phyloP scores from a whole-genome alignment of 2,888 invertebrate genomes.

The Choristoneura rosaceana region DNA sequence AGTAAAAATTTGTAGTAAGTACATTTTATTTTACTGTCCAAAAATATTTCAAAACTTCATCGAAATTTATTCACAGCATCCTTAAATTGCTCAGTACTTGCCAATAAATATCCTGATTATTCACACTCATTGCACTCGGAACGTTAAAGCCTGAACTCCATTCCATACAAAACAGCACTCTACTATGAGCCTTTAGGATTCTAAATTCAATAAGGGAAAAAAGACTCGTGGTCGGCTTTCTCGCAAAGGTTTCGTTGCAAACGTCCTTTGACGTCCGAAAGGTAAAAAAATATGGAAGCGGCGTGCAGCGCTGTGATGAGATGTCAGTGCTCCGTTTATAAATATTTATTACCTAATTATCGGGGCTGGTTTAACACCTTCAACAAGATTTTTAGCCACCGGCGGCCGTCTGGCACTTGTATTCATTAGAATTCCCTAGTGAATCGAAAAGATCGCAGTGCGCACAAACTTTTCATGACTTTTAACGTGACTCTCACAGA shows the following conservation, averaged over 20 bases:
- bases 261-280: conserved; percentile 62
- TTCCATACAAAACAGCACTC: conserved; percentile 40
- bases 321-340: conserved; percentile 71
- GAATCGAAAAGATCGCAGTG: conserved; percentile 29
- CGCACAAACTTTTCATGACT: not conserved
- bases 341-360: conserved; percentile 83
- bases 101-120: conserved; percentile 70
- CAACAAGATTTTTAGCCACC: conserved; percentile 63
- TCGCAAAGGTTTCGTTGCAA: conserved; percentile 46
- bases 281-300: conserved; percentile 58
- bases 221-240: conserved; percentile 46
- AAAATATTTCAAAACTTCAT: conserved; percentile 43
- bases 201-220: conserved; percentile 39
- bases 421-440: conserved; percentile 42
- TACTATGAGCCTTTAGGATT: conserved; percentile 39
- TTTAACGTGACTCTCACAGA: not conserved
- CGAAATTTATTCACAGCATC: conserved; percentile 21
- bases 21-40: conserved; percentile 1
- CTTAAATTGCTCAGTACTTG: conserved; percentile 55
- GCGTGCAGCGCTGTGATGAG: conserved; percentile 63
- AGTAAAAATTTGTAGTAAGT: not conserved
- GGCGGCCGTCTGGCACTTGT: conserved; percentile 55
- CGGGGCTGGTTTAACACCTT: conserved; percentile 69
- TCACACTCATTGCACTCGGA: conserved; percentile 54
- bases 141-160: not conserved